phyloP scores from a whole-genome alignment of 2,888 invertebrate species.

The Yponomeuta malinellus region DNA sequence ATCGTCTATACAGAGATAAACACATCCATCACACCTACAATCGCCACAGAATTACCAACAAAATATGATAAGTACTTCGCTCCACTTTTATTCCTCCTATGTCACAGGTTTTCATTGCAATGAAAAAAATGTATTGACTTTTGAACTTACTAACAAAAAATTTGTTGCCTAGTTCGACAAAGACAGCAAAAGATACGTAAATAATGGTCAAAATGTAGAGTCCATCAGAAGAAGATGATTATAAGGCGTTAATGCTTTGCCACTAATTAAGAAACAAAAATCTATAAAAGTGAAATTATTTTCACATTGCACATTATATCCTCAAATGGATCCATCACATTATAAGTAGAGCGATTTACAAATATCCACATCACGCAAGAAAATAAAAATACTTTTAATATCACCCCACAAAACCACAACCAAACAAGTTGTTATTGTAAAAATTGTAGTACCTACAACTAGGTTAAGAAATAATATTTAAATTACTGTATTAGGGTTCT shows the following conservation, averaged over 20 bases:
- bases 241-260: too few species aligned
- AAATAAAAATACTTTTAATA: neutral
- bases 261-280: neutral
- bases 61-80: neutral
- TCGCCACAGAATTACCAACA: neutral
- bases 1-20: neutral
- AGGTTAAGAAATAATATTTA: too few species aligned
- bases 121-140: too few species aligned
- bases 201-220: too few species aligned
- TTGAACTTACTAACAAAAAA: too few species aligned
- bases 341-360: neutral
- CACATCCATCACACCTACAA: neutral
- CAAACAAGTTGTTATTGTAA: neutral
- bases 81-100: neutral
- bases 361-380: neutral
- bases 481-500: too few species aligned
- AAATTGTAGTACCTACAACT: neutral
- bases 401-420: neutral
- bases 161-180: too few species aligned
- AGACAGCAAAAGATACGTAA: too few species aligned
- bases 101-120: too few species aligned
- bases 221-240: too few species aligned
- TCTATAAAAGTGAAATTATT: neutral
- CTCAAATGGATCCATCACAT: neutral
- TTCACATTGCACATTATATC: neutral